Evolutionary conservation across 2,888 invertebrate genomes (phyloP), one percentile per base, ranked within the genome.

Genomic region (Nomada fucata): DNA sequence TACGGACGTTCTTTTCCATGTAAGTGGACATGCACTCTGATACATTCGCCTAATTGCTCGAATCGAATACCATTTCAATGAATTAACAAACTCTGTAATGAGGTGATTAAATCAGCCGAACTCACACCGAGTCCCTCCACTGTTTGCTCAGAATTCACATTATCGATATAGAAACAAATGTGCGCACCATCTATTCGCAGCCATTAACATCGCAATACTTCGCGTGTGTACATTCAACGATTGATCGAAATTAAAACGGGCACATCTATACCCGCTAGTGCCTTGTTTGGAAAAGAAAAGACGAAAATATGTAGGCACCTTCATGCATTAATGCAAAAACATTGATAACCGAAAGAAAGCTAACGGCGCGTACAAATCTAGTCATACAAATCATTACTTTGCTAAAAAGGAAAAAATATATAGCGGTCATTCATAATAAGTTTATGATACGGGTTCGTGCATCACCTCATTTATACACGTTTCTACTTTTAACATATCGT

Each of bases 61-160:
- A 20, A 59, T 70, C 13, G 18, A 55, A 77, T 57, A 59, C 15
- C 20, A 61, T 60, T 67, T 69, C 9, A 10, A 52, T 53, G 20
- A 44, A 77, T 50, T 44, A n/a, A 26, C 11, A 18, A 72, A 74
- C 83, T 83, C 87, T 88, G 84, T 88, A 88, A 90, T 89, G 87
- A 85, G 85, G 86, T 84, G 89, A 90, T 88, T 71, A 85, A 86
- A 84, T 82, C 82, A 83, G 89, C 86, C 88, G 85, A 85, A 82
- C 80, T 84, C 85, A 73, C 63, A 84, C 77, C 89, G 88, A 90
- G 89, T 92, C 89, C 91, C 90, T 92, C 89, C 90, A 89, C 76
- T 90, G 83, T 90, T 91, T 91, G 89, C 90, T 92, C 90, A 90
- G 83, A 88, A 88, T 86, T 90, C 86, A 83, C 85, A 26, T 60